phyloP scores from a whole-genome alignment of 2,113 vertebrate genomes.

The Callorhinus ursinus region DNA sequence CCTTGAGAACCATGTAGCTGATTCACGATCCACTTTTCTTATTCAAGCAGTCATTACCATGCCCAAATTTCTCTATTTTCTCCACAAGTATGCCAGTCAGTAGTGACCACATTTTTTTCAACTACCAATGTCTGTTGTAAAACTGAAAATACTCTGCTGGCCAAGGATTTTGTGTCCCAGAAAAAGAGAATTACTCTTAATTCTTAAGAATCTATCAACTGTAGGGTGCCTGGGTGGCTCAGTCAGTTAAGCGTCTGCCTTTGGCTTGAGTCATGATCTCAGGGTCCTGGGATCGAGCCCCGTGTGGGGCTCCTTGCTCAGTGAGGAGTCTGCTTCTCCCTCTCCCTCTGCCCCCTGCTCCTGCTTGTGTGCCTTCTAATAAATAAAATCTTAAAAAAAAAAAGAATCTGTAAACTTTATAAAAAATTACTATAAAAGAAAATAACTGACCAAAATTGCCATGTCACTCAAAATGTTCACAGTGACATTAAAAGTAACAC shows the following conservation, averaged over 20 bases:
- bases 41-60: background rate
- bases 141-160: background rate
- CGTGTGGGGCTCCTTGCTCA: background rate
- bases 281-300: background rate
- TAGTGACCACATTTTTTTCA: background rate
- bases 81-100: background rate
- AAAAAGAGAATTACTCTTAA: background rate
- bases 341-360: background rate
- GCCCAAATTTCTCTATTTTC: background rate
- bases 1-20: background rate
- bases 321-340: background rate
- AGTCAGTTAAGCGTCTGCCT: background rate
- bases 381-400: background rate
- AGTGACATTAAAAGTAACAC: background rate
- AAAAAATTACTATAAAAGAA: background rate
- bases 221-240: background rate
- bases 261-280: background rate
- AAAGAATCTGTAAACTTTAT: background rate
- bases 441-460: background rate
- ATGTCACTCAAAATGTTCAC: background rate
- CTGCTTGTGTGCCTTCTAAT: background rate
- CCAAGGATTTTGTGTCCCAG: background rate
- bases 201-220: background rate
- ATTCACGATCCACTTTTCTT: background rate
- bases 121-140: background rate